Conservation (phyloP, 1,140 invertebrate species). For the Harlomillsia oculata region DNA sequence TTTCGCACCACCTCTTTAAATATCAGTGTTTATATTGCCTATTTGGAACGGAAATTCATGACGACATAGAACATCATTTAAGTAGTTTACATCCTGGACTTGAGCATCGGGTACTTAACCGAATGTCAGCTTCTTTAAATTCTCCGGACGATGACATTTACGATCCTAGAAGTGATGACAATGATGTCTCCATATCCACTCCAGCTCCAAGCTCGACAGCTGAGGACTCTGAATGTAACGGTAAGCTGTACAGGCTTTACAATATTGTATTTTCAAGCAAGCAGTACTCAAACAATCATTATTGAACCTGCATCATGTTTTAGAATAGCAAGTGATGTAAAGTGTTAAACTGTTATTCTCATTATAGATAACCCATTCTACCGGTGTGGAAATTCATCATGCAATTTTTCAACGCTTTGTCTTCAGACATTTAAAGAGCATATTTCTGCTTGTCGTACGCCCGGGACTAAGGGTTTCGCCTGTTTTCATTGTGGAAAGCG, state of each 20-base stretch:
- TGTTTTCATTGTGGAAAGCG: constrained; percentile 48
- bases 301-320: too few relatives aligned
- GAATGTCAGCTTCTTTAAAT: too few relatives aligned
- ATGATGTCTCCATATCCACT: not conserved
- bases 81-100: constrained; percentile 43
- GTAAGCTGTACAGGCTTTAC: not conserved
- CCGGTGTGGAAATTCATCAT: constrained; percentile 44
- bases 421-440: constrained; percentile 43
- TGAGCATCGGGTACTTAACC: constrained; percentile 39
- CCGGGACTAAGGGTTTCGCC: constrained; percentile 35
- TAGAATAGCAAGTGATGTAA: constrained; percentile 35
- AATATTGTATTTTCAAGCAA: too few relatives aligned
- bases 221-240: not conserved
- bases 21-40: constrained; percentile 48
- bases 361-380: constrained; percentile 43
- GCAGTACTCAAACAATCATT: too few relatives aligned
- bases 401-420: constrained; percentile 38
- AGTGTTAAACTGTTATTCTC: not conserved
- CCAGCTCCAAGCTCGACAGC: not conserved
- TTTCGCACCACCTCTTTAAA: constrained; percentile 42
- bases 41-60: constrained; percentile 40
- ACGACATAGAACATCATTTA: constrained; percentile 44
- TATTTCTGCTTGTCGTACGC: constrained; percentile 41
- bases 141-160: constrained; percentile 25
- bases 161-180: not conserved